A percentile compares a stretch with the other conserved stretches of the same genome.
phyloP scores from a whole-genome alignment of 1,140 invertebrate genomes.

The Globodera rostochiensis region DNA sequence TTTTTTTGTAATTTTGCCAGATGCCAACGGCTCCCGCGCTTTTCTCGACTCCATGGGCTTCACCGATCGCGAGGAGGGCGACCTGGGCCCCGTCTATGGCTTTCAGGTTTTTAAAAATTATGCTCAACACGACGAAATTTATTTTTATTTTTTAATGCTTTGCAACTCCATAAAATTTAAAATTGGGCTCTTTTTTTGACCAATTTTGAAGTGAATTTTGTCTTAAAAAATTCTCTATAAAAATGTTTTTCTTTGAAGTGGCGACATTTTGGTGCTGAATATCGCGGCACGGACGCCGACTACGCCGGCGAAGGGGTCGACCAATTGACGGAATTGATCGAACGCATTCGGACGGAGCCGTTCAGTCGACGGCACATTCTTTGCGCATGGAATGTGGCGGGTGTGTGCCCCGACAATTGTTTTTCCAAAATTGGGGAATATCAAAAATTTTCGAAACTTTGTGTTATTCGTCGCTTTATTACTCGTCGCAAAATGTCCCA shows the following conservation, averaged over 20 bases:
- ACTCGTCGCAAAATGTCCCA: constrained; percentile 13
- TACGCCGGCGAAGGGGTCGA: constrained; percentile 81
- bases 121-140: background rate
- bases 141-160: too few relatives aligned
- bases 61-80: constrained; percentile 79
- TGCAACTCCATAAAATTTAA: too few relatives aligned
- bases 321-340: constrained; percentile 81
- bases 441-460: too few relatives aligned
- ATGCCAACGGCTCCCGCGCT: constrained; percentile 75
- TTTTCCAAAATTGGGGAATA: background rate
- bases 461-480: too few relatives aligned
- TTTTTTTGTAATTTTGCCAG: background rate
- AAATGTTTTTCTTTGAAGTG: constrained; percentile 72
- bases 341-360: constrained; percentile 82
- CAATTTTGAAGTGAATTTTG: too few relatives aligned
- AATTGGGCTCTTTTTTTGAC: too few relatives aligned
- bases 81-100: constrained; percentile 96
- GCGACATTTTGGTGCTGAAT: constrained; percentile 94
- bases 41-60: constrained; percentile 79
- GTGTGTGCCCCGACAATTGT: constrained; percentile 53
- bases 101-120: constrained; percentile 80
- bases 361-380: constrained; percentile 86
- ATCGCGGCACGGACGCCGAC: constrained; percentile 81
- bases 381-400: constrained; percentile 88
- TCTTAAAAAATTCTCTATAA: too few relatives aligned